Percentiles rank a stretch among this genome's conserved stretches.
Evolutionary conservation across 2,113 vertebrate species (phyloP).

Genomic region (Myotis brandtii): DNA sequence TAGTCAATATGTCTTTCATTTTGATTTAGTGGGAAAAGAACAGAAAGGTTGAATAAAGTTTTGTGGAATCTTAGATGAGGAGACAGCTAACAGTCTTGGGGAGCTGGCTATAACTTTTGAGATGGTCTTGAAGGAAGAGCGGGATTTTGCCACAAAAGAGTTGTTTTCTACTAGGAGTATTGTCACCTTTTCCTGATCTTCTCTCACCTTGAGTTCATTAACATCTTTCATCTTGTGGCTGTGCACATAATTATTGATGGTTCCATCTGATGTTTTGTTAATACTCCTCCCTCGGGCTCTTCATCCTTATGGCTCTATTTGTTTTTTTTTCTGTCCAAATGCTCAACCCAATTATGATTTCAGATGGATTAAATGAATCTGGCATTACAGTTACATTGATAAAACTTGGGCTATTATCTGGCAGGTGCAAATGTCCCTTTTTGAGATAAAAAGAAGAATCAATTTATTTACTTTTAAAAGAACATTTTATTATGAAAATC

Average conservation of each 20-base stretch:
- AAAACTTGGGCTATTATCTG: constrained; percentile 13
- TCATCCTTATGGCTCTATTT: not conserved
- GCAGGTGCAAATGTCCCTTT: not conserved
- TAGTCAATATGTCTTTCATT: not conserved
- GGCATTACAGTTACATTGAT: not conserved
- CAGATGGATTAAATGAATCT: constrained; percentile 27
- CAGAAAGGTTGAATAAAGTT: not conserved
- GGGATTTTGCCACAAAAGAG: too few species aligned
- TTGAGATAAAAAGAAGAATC: constrained; percentile 31
- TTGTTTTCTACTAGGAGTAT: not conserved
- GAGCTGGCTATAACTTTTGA: not conserved
- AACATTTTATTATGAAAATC: not conserved
- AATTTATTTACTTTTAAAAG: not conserved
- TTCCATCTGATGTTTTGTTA: not conserved
- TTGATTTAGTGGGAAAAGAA: not conserved
- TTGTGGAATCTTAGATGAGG: not conserved
- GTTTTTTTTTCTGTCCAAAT: not conserved
- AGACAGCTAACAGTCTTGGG: not conserved
- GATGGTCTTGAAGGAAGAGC: not conserved
- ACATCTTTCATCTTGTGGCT: not conserved
- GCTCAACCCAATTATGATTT: constrained; percentile 13
- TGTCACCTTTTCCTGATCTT: not conserved
- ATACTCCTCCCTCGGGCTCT: not conserved
- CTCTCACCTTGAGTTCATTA: not conserved
- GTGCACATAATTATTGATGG: not conserved